Percentiles rank a stretch among this genome's conserved stretches.
Conservation (phyloP, 2,888 invertebrate genomes). For the Tachina fera region DNA sequence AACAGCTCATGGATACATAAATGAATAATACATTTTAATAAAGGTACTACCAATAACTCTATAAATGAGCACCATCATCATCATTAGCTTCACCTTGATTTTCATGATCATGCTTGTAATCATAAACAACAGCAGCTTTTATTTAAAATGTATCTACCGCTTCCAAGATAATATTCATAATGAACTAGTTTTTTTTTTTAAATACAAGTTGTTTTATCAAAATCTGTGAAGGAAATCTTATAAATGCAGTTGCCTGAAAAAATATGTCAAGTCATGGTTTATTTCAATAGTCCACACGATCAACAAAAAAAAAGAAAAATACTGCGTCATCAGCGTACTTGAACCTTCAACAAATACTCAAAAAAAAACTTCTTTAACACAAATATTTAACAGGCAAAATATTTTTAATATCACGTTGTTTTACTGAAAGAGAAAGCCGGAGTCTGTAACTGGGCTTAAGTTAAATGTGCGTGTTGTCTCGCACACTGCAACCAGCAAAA, state of each 20-base stretch:
- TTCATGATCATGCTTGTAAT: constrained; percentile 17
- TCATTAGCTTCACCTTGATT: background rate
- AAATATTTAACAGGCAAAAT: constrained; percentile 11
- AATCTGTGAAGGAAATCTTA: background rate
- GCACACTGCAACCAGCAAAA: constrained; percentile 34
- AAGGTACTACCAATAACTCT: background rate
- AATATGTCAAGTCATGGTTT: constrained; percentile 6
- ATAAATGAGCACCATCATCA: constrained; percentile 1
- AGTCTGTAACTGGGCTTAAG: background rate
- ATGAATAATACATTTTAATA: background rate
- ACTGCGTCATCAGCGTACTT: constrained; percentile 61
- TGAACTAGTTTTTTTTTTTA: constrained; percentile 41
- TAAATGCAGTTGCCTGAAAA: background rate
- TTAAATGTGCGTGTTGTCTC: constrained; percentile 33
- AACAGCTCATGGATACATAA: background rate
- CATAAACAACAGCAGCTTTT: constrained; percentile 25
- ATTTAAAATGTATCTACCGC: constrained; percentile 11
- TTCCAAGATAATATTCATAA: constrained; percentile 22
- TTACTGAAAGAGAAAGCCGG: constrained; percentile 66
- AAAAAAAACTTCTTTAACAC: constrained; percentile 7
- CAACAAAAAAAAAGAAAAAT: constrained; percentile 28
- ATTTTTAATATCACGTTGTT: constrained; percentile 40
- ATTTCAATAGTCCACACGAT: constrained; percentile 1
- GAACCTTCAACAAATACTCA: constrained; percentile 54
- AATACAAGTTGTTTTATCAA: constrained; percentile 8